Percentiles rank a stretch among this genome's conserved stretches.
Evolutionary conservation across 2,797 vertebrate species (phyloP).

Genomic region (Argya squamiceps): DNA sequence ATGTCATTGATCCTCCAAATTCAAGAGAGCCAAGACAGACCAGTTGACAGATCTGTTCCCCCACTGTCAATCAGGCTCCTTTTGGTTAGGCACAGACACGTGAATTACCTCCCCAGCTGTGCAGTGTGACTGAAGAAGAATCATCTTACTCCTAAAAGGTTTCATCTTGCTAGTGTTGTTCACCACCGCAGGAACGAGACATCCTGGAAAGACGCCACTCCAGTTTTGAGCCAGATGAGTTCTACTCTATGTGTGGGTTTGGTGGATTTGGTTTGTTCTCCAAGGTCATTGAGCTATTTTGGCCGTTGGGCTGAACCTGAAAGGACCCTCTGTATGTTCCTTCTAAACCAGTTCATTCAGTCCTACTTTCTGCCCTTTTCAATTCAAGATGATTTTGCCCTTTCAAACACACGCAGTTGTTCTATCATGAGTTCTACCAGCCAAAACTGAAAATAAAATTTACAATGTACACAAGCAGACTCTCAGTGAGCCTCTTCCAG

Average conservation of each 20-base stretch:
- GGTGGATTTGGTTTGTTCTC: neutral
- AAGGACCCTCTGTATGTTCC: neutral
- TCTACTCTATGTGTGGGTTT: neutral
- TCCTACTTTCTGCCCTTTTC: neutral
- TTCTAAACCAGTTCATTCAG: neutral
- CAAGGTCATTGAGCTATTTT: neutral
- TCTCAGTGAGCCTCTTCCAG: slow-evolving; percentile 4
- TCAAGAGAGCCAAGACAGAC: neutral
- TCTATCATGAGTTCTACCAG: neutral
- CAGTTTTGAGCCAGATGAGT: neutral
- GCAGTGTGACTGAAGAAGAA: neutral
- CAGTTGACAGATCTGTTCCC: neutral
- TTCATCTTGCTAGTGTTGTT: neutral
- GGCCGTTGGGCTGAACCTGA: neutral
- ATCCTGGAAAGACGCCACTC: neutral
- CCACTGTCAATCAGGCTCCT: neutral
- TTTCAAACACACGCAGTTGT: neutral
- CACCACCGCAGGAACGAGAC: neutral
- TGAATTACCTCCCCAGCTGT: neutral
- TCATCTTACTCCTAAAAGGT: neutral
- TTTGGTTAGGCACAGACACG: accelerated
- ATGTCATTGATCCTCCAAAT: neutral
- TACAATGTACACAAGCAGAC: neutral
- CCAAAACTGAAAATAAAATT: slow-evolving; percentile 12
- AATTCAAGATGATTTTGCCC: neutral